Percentiles rank a stretch among this genome's conserved stretches.
These are phyloP conservation scores for Petrophora chlorosata DNA, from an alignment of 2,888 invertebrate genomes.

Conservation along the genomic window DNA sequence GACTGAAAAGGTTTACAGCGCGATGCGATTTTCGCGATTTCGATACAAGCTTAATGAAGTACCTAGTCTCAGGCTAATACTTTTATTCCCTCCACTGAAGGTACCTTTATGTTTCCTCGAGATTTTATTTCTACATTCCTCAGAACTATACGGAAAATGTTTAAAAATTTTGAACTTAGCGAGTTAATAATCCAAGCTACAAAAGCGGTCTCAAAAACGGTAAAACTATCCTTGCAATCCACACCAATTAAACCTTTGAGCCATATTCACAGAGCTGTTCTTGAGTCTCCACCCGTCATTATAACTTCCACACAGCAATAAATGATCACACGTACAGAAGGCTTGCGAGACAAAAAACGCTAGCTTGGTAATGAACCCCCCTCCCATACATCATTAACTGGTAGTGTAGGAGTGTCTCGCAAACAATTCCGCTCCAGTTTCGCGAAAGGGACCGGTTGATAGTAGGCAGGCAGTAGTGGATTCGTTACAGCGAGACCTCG, in stretches of 20 bases:
- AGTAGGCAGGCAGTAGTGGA: conserved; percentile 73
- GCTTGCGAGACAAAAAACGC: conserved; percentile 48
- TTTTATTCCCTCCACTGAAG: no score
- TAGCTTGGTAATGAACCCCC: conserved; percentile 69
- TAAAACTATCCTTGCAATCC: conserved; percentile 25
- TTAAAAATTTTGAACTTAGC: no score
- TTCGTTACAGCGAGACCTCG: conserved; percentile 79
- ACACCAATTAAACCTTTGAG: conserved; percentile 36
- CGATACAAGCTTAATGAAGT: no score
- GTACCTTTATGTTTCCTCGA: no score
- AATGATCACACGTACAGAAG: conserved; percentile 38
- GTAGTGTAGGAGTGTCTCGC: conserved; percentile 65
- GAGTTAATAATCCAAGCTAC: background rate
- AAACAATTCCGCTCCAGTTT: conserved; percentile 79
- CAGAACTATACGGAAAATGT: no score
- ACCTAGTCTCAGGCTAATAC: no score
- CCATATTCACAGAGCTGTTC: conserved; percentile 22
- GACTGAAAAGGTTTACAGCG: no score
- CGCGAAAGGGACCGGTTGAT: conserved; percentile 69
- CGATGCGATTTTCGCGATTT: no score
- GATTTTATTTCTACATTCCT: no score
- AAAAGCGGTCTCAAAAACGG: conserved; percentile 20
- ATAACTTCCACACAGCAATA: conserved; percentile 37
- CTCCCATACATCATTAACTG: conserved; percentile 76
- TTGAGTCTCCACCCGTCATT: conserved; percentile 34